phyloP scores from a whole-genome alignment of 2,113 vertebrate species.

The Gracilinanus agilis region DNA sequence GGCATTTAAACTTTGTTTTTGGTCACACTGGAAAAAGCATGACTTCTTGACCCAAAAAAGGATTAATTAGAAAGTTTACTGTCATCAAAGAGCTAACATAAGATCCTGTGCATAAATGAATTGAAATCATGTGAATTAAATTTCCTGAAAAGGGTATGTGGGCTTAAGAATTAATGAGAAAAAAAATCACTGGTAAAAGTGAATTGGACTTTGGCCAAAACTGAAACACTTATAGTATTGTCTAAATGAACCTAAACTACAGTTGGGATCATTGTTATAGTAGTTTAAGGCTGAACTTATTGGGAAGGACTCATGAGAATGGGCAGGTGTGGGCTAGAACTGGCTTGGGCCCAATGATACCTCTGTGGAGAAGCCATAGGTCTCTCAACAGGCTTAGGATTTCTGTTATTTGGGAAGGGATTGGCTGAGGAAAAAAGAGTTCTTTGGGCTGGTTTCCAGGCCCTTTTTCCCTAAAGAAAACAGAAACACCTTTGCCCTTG shows the following conservation, averaged over 20 bases:
- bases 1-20: slow-evolving; percentile 71
- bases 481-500: background rate
- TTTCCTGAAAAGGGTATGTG: slow-evolving; percentile 67
- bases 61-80: slow-evolving; percentile 75
- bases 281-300: background rate
- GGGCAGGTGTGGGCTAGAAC: background rate
- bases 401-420: background rate
- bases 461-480: background rate
- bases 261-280: slow-evolving; percentile 46
- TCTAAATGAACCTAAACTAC: slow-evolving; percentile 57
- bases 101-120: slow-evolving; percentile 72
- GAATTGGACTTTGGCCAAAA: slow-evolving; percentile 66
- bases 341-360: background rate
- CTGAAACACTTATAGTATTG: slow-evolving; percentile 51
- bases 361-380: background rate
- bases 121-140: slow-evolving; percentile 71
- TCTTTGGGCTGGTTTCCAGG: background rate
- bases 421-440: background rate
- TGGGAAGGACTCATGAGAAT: background rate
- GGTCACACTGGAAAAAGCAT: slow-evolving; percentile 63
- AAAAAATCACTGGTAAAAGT: slow-evolving; percentile 60
- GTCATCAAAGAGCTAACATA: slow-evolving; percentile 78
- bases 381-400: background rate
- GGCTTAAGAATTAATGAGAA: slow-evolving; percentile 69
- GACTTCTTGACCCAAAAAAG: slow-evolving; percentile 72